Base-by-base conservation (phyloP, 2,797 vertebrate genomes). In the Poecilia gillii region DNA sequence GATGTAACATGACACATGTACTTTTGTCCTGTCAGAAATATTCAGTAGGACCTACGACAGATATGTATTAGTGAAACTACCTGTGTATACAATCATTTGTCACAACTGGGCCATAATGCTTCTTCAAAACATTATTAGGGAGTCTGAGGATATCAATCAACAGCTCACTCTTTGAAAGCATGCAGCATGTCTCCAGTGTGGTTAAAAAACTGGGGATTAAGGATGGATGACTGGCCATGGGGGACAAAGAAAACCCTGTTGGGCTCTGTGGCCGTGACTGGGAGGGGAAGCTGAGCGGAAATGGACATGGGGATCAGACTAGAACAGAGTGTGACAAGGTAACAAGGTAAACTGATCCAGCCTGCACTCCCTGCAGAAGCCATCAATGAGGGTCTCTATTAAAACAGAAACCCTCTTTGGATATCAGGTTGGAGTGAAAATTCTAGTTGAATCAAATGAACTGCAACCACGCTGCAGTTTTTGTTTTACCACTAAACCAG, bases 381-480 rank as follows among this genome's bases (percentile, higher is more conserved):
- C 28, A 94, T 95, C 94, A 96, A 95, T 94, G 92, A 92, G 76
- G 87, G 87, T 90, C 43, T 94, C 93, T 95, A 91, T 95, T 92
- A 33, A 85, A 84, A 85, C 75, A 87, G 86, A 91, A 93, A 84
- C 87, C 78, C 84, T 91, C 78, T 85, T 71, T 73, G 81, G 86
- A 92, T 88, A 91, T 92, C 76, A 77, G 86, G 76, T 86, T 85
- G 31, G 64, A 49, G 77, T 82, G 51, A 89, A 88, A 89, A 90
- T 79, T 90, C 88, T 77, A 80, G 74, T 36, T 74, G 73, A 87
- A 83, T 70, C 75, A 73, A 89, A 84, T 90, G 57, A 83, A 28
- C 74, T 66, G 73, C 79, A 85, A 85, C 85, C 81, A 81, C 83
- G 71, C 75, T 36, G 77, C 75, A 72, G 70, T 82, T 2, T 8